These are phyloP conservation scores for Caenorhabditis wallacei DNA, from an alignment of 2,888 invertebrate species.

Conservation along the genomic window DNA sequence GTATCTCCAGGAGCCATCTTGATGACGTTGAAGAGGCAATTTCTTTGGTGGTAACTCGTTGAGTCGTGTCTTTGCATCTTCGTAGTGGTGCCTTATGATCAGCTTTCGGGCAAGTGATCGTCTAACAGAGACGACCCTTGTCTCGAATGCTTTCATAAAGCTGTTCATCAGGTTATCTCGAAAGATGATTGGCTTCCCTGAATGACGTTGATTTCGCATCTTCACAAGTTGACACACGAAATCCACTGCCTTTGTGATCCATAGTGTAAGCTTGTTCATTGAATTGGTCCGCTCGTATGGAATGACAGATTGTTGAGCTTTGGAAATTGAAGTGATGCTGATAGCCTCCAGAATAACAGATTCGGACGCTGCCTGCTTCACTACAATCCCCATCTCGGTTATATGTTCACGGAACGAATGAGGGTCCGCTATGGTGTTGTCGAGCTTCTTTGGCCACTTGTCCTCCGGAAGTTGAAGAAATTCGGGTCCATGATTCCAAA, in stretches of 20 bases:
- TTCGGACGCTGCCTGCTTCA: background rate
- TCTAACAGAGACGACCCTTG: too few relatives aligned
- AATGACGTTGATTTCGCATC: background rate
- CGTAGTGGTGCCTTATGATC: too few relatives aligned
- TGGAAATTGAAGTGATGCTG: too few relatives aligned
- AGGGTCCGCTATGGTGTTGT: background rate
- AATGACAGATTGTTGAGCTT: background rate
- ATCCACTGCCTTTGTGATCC: too few relatives aligned
- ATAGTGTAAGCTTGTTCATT: background rate
- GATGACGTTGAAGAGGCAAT: background rate
- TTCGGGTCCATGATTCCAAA: background rate
- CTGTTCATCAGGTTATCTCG: too few relatives aligned
- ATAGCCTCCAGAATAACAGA: background rate
- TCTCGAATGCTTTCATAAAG: background rate
- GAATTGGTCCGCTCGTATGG: background rate
- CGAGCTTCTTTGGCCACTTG: background rate
- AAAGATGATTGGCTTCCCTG: background rate
- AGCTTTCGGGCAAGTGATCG: too few relatives aligned
- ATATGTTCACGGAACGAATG: background rate
- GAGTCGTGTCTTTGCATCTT: too few relatives aligned
- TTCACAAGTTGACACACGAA: background rate
- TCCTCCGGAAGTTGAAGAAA: background rate
- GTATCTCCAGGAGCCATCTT: slow-evolving; percentile 14
- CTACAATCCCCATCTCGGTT: background rate
- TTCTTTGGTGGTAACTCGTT: too few relatives aligned